Conservation (phyloP, 1,140 invertebrate genomes). For the Brachionus paranguensis region DNA sequence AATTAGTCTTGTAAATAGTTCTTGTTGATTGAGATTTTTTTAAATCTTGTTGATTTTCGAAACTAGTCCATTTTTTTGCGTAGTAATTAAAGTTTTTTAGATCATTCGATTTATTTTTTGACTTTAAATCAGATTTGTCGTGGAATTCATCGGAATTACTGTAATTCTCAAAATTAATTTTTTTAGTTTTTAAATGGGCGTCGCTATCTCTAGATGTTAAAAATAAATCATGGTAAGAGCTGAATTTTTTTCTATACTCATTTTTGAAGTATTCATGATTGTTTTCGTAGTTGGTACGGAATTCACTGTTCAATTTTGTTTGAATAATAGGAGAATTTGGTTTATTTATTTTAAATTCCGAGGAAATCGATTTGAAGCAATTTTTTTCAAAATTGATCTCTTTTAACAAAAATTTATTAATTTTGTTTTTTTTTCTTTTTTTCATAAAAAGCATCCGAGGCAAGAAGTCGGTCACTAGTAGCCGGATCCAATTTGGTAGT, state of each 20-base stretch:
- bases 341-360: background rate
- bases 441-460: background rate
- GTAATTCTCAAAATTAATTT: background rate
- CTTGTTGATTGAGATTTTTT: constrained; percentile 24
- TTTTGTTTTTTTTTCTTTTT: constrained; percentile 21
- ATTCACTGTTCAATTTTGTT: background rate
- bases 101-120: background rate
- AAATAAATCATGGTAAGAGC: background rate
- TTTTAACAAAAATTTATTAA: background rate
- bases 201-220: background rate
- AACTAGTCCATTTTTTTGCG: background rate
- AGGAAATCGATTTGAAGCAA: background rate
- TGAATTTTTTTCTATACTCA: background rate
- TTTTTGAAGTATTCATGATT: background rate
- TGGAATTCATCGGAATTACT: background rate
- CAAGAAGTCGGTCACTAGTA: background rate
- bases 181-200: background rate
- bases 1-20: background rate
- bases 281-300: background rate
- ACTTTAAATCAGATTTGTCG: background rate
- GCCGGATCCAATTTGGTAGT: background rate
- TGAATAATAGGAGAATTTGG: background rate
- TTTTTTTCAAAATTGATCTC: background rate
- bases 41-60: background rate
- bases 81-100: background rate